Base-by-base conservation (phyloP, 2,888 invertebrate genomes). In the Dascillus cervinus region DNA sequence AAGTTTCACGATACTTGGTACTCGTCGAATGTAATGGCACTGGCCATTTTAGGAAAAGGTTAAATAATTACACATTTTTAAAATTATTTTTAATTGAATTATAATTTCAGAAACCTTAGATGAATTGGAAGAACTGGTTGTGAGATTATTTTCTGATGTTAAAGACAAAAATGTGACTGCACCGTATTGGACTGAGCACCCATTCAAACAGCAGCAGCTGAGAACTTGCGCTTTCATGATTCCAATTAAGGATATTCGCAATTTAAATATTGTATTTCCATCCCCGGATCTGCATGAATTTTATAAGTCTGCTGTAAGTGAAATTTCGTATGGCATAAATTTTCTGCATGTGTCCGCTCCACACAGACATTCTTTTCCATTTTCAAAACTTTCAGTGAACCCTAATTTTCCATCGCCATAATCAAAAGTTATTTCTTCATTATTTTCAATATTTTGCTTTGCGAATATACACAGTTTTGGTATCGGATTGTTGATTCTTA, bases 21-120 rank as follows among this genome's bases (percentile, higher is more conserved):
- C 66, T 97, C 96, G 0, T 74, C 96, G 0, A 96, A 97, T 65
- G 80, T 95, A 31, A 98, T 94, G 95, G 77, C 81, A 2, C 67
- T 96, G 5, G 78, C 83, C 29, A 79, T 97, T 2, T 67, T 95
- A 41, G 95, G 95, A 37, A 91, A 88, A 76, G 85, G 86, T 84
- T 49, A 1, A 20, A 13, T 11, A 11, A 13, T 8, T 19, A 17
- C 6, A 13, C 11, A 22, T 9, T 21, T 12, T 23, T 5, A 21
- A 28, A 23, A 14, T 19, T 8, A 29, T 13, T n/a, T 1, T 22
- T 15, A 17, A 14, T 9, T 28, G 10, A 22, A 25, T 26, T 26
- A 10, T 46, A 43, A 37, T 44, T 54, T 2, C 64, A 88, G 95
- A 97, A 65, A 75, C 76, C 12, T 70, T 97, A 14, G 90, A 96